phyloP scores from a whole-genome alignment of 2,797 vertebrate genomes.

The Takifugu rubripes region DNA sequence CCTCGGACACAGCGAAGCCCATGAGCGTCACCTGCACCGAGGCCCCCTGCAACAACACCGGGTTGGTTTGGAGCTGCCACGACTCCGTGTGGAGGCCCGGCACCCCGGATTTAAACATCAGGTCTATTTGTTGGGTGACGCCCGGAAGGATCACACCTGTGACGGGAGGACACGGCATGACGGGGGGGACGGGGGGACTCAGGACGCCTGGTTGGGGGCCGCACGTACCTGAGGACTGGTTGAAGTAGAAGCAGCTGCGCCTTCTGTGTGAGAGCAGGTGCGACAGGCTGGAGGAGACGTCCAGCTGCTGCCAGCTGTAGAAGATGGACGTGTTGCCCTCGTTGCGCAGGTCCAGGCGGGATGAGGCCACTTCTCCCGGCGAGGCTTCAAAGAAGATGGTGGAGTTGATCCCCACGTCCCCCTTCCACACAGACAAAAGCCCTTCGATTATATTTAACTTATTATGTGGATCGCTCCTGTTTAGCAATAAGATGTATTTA shows the following conservation, averaged over 20 bases:
- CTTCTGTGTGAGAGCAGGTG: conserved; percentile 45
- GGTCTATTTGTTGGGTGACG: conserved; percentile 70
- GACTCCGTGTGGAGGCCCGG: conserved; percentile 81
- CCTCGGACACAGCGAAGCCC: conserved; percentile 81
- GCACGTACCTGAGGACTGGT: conserved; percentile 79
- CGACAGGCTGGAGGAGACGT: conserved; percentile 58
- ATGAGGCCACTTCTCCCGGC: conserved; percentile 73
- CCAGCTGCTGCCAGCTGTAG: conserved; percentile 84
- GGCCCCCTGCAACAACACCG: conserved; percentile 85
- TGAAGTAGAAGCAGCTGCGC: conserved; percentile 81
- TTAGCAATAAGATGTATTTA: no score
- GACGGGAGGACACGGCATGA: conserved; percentile 17
- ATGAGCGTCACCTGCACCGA: conserved; percentile 82
- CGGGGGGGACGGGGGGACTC: conserved; percentile 3
- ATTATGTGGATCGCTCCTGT: no score
- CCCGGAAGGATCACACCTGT: conserved; percentile 85
- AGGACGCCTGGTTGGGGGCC: conserved; percentile 36
- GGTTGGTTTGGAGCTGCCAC: conserved; percentile 89
- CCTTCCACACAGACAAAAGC: conserved; percentile 53
- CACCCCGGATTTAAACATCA: conserved; percentile 82
- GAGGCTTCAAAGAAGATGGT: conserved; percentile 80
- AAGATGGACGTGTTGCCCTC: conserved; percentile 84
- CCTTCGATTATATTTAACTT: neutral
- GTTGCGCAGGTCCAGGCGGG: conserved; percentile 79
- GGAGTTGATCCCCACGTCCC: conserved; percentile 78